These are phyloP conservation scores for Zosterops japonicus DNA, from an alignment of 2,113 vertebrate species.

Conservation along the genomic window DNA sequence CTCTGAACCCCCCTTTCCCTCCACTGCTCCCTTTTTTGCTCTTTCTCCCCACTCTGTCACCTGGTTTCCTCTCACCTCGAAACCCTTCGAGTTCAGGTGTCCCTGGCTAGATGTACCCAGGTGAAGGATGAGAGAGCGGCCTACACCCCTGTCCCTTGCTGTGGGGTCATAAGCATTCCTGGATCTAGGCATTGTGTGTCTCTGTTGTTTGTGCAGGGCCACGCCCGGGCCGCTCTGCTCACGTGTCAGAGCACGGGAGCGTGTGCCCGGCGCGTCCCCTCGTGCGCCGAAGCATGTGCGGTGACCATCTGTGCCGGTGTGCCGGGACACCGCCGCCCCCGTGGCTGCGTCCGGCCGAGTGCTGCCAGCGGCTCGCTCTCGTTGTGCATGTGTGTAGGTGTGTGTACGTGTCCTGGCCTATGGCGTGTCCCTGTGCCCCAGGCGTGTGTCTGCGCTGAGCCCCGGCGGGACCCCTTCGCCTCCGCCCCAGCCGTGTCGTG, in stretches of 20 bases:
- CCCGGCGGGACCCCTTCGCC: background rate
- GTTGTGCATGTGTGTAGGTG: constrained; percentile 34
- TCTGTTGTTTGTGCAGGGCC: background rate
- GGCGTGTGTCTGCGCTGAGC: background rate
- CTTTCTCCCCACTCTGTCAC: background rate
- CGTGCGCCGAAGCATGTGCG: background rate
- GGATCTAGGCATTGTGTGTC: constrained; percentile 26
- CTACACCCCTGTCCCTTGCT: background rate
- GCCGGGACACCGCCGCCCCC: background rate
- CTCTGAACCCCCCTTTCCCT: constrained; percentile 25
- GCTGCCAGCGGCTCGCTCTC: background rate
- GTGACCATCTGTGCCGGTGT: background rate
- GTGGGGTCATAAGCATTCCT: constrained; percentile 33
- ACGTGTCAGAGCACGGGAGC: background rate
- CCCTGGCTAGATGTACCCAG: constrained; percentile 13
- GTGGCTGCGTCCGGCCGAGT: background rate
- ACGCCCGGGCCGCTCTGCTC: background rate
- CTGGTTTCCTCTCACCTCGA: background rate
- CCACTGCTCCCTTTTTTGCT: constrained; percentile 31
- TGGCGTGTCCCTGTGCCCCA: background rate
- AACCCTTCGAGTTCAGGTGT: background rate
- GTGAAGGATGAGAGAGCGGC: constrained; percentile 23
- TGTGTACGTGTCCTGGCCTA: constrained; percentile 7
- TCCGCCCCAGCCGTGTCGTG: background rate
- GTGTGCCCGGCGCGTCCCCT: background rate